phyloP scores from a whole-genome alignment of 2,113 vertebrate species.

The Tragelaphus strepsiceros region DNA sequence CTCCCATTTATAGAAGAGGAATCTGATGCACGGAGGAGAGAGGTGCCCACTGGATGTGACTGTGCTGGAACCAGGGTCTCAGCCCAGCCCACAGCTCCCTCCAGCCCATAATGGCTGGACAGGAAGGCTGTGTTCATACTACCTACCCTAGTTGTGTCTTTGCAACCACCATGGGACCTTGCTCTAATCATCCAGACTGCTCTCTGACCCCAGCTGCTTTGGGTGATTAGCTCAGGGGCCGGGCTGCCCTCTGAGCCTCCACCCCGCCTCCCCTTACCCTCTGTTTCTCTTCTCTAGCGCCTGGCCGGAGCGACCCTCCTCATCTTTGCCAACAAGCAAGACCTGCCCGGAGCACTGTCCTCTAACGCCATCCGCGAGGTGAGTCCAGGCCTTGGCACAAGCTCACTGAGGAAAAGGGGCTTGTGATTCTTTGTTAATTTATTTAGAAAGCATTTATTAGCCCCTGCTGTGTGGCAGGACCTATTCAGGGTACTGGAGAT shows the following conservation, averaged over 20 bases:
- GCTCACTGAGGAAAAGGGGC: background rate
- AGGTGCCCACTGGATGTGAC: background rate
- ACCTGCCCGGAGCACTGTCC: slow-evolving; percentile 88
- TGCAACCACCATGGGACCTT: fast-evolving
- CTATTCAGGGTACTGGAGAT: background rate
- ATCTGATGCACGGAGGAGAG: background rate
- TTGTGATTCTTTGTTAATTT: background rate
- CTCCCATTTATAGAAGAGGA: background rate
- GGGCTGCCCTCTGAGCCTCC: background rate
- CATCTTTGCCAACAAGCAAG: slow-evolving; percentile 95
- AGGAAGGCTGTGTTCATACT: background rate
- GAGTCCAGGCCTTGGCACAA: background rate
- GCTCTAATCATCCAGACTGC: background rate
- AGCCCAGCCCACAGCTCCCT: background rate
- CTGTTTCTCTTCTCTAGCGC: slow-evolving; percentile 76
- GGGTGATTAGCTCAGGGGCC: background rate
- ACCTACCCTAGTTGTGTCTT: background rate
- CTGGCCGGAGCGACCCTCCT: slow-evolving; percentile 90
- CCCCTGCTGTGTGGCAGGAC: background rate
- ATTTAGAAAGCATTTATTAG: background rate
- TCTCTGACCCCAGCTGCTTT: background rate
- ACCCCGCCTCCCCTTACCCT: background rate
- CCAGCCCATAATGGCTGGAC: fast-evolving
- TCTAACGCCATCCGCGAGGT: slow-evolving; percentile 89
- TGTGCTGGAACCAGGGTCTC: background rate